Percentiles rank a stretch among this genome's conserved stretches.
Evolutionary conservation across 2,888 invertebrate species (phyloP).

Genomic region (Volucella inflata): DNA sequence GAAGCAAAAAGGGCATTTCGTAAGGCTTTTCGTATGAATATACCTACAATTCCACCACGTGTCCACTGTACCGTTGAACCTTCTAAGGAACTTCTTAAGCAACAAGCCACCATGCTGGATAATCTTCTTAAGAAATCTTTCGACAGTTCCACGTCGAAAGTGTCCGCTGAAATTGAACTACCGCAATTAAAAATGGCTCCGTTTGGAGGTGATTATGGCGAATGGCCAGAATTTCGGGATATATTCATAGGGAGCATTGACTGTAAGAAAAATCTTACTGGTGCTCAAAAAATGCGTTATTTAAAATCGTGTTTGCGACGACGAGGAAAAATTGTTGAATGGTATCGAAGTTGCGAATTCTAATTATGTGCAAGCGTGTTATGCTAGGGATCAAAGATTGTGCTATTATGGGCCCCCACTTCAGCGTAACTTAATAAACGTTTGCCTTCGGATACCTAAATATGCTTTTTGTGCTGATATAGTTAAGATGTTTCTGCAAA

Average conservation of each 20-base stretch:
- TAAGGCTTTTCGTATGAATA: conserved; percentile 5
- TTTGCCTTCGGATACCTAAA: no score
- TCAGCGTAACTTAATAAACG: no score
- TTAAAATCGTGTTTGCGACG: conserved; percentile 29
- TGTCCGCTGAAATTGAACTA: no score
- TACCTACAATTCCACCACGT: neutral
- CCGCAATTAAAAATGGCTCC: conserved; percentile 14
- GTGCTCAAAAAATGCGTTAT: conserved; percentile 29
- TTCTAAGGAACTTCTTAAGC: conserved; percentile 3
- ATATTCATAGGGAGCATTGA: no score
- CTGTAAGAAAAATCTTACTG: neutral
- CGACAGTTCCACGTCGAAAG: no score
- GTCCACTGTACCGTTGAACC: neutral
- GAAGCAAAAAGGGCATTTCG: no score
- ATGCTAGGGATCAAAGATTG: no score
- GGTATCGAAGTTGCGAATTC: conserved; percentile 31
- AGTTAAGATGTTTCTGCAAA: conserved; percentile 24
- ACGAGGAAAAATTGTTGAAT: conserved; percentile 27
- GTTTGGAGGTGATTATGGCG: conserved; percentile 23
- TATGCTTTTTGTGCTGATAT: no score
- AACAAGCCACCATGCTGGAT: conserved; percentile 17
- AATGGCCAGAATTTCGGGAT: conserved; percentile 29
- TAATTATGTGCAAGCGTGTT: conserved; percentile 11
- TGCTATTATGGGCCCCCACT: no score
- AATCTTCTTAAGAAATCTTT: no score